These are phyloP conservation scores for Labeo rohita DNA, from an alignment of 2,113 vertebrate species.

Conservation along the genomic window DNA sequence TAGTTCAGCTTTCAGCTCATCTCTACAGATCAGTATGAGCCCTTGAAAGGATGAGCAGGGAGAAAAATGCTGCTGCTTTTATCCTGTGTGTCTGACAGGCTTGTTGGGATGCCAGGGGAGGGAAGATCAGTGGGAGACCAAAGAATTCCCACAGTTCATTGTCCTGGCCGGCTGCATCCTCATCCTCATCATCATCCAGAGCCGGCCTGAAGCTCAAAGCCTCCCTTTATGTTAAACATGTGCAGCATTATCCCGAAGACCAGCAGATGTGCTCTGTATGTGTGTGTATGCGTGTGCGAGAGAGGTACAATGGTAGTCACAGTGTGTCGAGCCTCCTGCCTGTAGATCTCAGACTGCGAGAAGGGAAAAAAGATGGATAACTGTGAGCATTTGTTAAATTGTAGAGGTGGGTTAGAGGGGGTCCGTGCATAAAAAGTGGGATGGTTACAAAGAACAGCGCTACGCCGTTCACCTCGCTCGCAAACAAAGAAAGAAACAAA, in stretches of 20 bases:
- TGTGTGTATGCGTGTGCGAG: slow-evolving; percentile 34
- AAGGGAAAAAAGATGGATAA: slow-evolving; percentile 70
- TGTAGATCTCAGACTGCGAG: slow-evolving; percentile 65
- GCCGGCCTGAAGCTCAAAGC: slow-evolving; percentile 77
- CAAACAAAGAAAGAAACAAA: slow-evolving; percentile 43
- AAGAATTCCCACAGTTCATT: slow-evolving; percentile 83
- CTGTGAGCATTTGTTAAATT: slow-evolving; percentile 71
- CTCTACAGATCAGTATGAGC: slow-evolving; percentile 69
- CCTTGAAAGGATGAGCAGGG: slow-evolving; percentile 67
- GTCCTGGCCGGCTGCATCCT: slow-evolving; percentile 74
- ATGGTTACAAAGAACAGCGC: slow-evolving; percentile 43
- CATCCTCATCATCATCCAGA: slow-evolving; percentile 60
- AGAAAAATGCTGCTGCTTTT: slow-evolving; percentile 76
- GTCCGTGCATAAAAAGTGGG: slow-evolving; percentile 53
- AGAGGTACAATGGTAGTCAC: slow-evolving; percentile 68
- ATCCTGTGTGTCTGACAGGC: slow-evolving; percentile 73
- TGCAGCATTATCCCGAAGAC: slow-evolving; percentile 75
- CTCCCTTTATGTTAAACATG: slow-evolving; percentile 80
- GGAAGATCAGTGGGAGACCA: slow-evolving; percentile 79
- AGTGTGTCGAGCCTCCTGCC: slow-evolving; percentile 69
- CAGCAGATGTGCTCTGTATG: slow-evolving; percentile 66
- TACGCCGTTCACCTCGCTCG: slow-evolving; percentile 32
- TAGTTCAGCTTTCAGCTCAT: slow-evolving; percentile 83
- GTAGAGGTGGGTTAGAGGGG: slow-evolving; percentile 51
- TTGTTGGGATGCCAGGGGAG: slow-evolving; percentile 72